phyloP scores from a whole-genome alignment of 1,140 invertebrate genomes.

The Pararge aegeria region DNA sequence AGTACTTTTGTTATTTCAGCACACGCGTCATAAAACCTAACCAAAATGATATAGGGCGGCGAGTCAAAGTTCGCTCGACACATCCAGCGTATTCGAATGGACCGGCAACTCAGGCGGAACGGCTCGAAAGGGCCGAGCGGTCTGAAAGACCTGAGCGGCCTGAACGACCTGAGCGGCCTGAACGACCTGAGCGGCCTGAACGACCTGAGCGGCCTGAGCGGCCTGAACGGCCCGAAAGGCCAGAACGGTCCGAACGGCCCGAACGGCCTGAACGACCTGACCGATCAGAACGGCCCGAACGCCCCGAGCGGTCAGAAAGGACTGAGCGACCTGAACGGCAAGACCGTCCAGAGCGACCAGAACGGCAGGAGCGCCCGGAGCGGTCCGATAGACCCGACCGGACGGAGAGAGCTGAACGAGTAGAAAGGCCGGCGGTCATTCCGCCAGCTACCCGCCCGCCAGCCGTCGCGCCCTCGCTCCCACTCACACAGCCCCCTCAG shows the following conservation, averaged over 20 bases:
- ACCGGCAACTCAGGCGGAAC: constrained; percentile 33
- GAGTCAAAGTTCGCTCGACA: constrained; percentile 86
- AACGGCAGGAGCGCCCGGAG: constrained; percentile 43
- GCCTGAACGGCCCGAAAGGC: constrained; percentile 43
- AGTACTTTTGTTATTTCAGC: constrained; percentile 77
- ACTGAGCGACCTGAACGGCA: no score
- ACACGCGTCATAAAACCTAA: constrained; percentile 95
- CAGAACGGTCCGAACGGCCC: constrained; percentile 38
- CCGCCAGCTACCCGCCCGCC: constrained; percentile 38
- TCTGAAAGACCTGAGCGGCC: constrained; percentile 34
- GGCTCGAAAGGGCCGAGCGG: constrained; percentile 37
- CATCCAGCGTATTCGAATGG: constrained; percentile 52
- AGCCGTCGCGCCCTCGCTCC: constrained; percentile 32
- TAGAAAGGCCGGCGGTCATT: constrained; percentile 44
- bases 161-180: constrained; percentile 32
- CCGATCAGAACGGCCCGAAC: constrained; percentile 37
- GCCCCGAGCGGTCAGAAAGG: constrained; percentile 43
- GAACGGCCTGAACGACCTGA: constrained; percentile 44
- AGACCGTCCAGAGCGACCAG: no score
- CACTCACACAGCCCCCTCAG: constrained; percentile 37
- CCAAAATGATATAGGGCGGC: constrained; percentile 91
- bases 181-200: constrained; percentile 33
- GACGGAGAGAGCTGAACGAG: constrained; percentile 40
- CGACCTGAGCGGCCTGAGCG: constrained; percentile 40
- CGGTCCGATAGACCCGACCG: constrained; percentile 35